Conservation (phyloP, 2,888 invertebrate genomes). For the Polietes domitor region DNA sequence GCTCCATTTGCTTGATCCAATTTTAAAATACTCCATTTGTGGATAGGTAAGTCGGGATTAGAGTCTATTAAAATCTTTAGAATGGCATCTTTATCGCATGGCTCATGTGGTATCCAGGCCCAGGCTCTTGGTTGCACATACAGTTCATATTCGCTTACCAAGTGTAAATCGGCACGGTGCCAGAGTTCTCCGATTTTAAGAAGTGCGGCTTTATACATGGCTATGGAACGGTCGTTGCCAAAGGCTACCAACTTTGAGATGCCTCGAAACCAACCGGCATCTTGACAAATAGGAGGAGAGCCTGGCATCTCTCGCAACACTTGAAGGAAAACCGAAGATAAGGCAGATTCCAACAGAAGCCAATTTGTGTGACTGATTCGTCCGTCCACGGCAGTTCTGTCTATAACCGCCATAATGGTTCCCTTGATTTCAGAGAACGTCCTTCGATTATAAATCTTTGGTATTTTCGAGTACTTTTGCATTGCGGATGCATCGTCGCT, state of each 20-base stretch:
- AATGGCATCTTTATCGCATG: constrained; percentile 7
- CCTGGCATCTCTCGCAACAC: constrained; percentile 35
- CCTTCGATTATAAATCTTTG: no score
- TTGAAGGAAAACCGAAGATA: not conserved
- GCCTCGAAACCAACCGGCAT: constrained; percentile 42
- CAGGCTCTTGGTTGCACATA: not conserved
- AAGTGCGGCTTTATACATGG: constrained; percentile 45
- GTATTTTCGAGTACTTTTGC: no score
- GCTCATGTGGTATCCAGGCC: not conserved
- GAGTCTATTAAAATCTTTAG: not conserved
- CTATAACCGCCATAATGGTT: constrained; percentile 19
- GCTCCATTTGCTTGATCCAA: constrained; percentile 7
- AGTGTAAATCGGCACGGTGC: constrained; percentile 36
- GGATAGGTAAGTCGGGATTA: constrained; percentile 18
- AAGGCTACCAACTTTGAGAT: constrained; percentile 43
- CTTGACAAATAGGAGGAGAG: constrained; percentile 25
- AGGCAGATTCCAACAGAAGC: constrained; percentile 15
- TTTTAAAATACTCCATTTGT: constrained; percentile 25
- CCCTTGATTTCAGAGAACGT: no score
- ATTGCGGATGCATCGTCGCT: no score
- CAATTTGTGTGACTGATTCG: not conserved
- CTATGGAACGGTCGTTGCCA: constrained; percentile 37
- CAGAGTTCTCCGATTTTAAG: constrained; percentile 29
- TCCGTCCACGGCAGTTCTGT: not conserved
- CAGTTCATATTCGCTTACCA: constrained; percentile 3